Percentiles rank a stretch among this genome's conserved stretches.
phyloP scores from a whole-genome alignment of 2,113 vertebrate genomes.

The Dendropsophus ebraccatus region DNA sequence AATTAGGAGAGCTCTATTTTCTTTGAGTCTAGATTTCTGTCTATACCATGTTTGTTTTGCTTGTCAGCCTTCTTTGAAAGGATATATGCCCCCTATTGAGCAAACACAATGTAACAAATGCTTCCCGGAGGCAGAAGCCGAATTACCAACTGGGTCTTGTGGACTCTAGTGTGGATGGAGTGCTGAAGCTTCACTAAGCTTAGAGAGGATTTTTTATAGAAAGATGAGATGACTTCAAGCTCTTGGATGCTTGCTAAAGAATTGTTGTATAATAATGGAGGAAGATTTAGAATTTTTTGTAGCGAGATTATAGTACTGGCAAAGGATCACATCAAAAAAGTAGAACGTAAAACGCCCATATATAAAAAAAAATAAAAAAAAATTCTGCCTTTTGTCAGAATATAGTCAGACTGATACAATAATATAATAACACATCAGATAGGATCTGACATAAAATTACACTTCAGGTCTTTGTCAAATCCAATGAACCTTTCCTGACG shows the following conservation, averaged over 20 bases:
- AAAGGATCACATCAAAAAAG: conserved; percentile 11
- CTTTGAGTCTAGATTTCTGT: conserved; percentile 52
- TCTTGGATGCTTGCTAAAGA: not conserved
- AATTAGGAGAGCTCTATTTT: conserved; percentile 29
- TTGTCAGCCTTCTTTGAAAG: conserved; percentile 41
- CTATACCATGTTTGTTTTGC: conserved; percentile 46
- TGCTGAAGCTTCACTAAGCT: not conserved
- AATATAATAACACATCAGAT: conserved; percentile 10
- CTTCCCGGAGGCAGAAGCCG: conserved; percentile 8
- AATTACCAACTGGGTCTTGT: conserved; percentile 23
- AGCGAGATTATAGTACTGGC: conserved; percentile 7
- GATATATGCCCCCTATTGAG: conserved; percentile 43
- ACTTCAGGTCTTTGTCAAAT: conserved; percentile 44
- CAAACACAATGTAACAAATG: conserved; percentile 14
- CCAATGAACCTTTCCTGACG: conserved; percentile 36
- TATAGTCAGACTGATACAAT: not conserved
- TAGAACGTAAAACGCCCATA: not conserved
- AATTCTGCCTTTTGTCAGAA: conserved; percentile 13
- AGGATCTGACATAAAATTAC: conserved; percentile 30
- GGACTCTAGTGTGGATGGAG: not conserved
- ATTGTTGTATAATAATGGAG: not conserved
- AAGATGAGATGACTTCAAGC: not conserved
- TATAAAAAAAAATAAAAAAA: not conserved
- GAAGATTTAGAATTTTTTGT: not conserved
- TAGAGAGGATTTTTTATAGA: not conserved